Percentiles rank a stretch among this genome's conserved stretches.
phyloP scores from a whole-genome alignment of 2,888 invertebrate species.

The Muschampia plurimacula region DNA sequence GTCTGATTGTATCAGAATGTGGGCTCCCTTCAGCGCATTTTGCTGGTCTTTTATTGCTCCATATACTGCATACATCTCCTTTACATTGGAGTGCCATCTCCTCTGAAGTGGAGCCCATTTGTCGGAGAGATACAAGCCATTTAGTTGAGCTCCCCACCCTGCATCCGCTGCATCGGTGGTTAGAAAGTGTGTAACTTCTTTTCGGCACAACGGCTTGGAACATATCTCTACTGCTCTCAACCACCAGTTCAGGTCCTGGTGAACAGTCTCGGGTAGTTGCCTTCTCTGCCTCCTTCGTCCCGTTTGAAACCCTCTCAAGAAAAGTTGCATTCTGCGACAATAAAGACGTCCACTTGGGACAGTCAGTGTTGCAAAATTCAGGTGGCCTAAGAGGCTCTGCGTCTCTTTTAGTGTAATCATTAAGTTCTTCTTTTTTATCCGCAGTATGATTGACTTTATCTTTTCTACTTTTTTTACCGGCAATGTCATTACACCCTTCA shows the following conservation, averaged over 20 bases:
- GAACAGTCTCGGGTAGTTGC: not conserved
- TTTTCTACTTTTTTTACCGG: not conserved
- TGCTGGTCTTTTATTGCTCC: not conserved
- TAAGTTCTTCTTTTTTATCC: not conserved
- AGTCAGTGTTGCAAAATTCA: not conserved
- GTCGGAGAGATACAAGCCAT: not conserved
- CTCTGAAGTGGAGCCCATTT: not conserved
- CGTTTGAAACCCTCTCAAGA: not conserved
- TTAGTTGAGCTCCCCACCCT: not conserved
- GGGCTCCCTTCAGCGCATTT: not conserved
- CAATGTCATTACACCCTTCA: not conserved
- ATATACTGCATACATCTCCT: not conserved
- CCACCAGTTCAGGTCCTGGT: not conserved
- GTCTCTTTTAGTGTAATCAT: not conserved
- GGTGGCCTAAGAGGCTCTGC: not conserved
- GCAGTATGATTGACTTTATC: not conserved
- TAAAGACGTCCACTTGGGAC: not conserved
- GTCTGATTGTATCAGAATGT: constrained; percentile 4
- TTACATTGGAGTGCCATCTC: constrained; percentile 2
- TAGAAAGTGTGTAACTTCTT: not conserved
- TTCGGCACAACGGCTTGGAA: not conserved
- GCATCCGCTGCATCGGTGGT: constrained; percentile 8
- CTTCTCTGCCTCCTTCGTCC: not conserved
- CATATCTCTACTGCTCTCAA: not conserved
- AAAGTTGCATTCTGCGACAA: not conserved